These are phyloP conservation scores for Nesospiza acunhae DNA, from an alignment of 2,113 vertebrate genomes.

Conservation along the genomic window DNA sequence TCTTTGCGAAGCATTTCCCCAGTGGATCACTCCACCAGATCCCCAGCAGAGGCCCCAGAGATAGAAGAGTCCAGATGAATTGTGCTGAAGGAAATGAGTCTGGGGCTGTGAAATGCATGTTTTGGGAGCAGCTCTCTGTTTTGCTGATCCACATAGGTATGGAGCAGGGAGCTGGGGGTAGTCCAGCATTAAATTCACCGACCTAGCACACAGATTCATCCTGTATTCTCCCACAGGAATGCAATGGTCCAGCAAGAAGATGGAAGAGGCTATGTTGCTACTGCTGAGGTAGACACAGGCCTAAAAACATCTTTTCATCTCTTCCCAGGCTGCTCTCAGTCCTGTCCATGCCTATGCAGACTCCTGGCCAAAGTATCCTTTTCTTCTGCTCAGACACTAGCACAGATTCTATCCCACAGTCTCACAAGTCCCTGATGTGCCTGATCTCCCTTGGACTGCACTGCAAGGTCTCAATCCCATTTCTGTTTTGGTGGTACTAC, in stretches of 20 bases:
- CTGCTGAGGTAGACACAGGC: neutral
- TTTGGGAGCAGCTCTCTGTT: neutral
- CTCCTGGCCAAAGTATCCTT: neutral
- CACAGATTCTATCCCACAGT: neutral
- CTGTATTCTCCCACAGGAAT: neutral
- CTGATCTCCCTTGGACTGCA: neutral
- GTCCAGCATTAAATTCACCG: neutral
- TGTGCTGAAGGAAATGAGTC: neutral
- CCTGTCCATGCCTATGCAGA: neutral
- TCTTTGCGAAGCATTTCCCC: neutral
- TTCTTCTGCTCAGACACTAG: neutral
- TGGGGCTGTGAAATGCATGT: neutral
- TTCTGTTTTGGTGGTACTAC: neutral
- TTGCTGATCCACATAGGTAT: rapidly evolving
- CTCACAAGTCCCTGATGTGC: neutral
- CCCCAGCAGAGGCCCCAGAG: neutral
- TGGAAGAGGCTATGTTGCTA: neutral
- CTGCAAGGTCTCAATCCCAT: neutral
- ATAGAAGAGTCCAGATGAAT: neutral
- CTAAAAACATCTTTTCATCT: neutral
- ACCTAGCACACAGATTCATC: neutral
- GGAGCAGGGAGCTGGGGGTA: neutral
- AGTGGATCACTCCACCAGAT: neutral
- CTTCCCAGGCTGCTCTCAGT: neutral
- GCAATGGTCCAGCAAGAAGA: neutral